Percentiles rank a stretch among this genome's conserved stretches.
Conservation (phyloP, 2,113 vertebrate species). For the Alethe castanea region DNA sequence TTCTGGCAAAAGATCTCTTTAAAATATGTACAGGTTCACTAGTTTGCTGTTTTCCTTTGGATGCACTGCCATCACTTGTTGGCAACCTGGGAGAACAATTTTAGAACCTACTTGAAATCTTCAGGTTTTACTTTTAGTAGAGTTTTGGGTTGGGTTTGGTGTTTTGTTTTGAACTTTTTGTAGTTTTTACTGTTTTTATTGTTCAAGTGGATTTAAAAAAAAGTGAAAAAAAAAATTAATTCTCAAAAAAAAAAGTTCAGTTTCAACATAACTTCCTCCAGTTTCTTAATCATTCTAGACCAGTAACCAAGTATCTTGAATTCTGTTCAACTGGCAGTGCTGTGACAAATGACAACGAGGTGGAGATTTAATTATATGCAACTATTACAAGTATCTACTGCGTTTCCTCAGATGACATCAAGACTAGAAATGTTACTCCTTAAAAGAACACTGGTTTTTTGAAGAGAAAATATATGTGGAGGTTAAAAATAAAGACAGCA, state of each 20-base stretch:
- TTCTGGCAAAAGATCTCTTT: slow-evolving; percentile 94
- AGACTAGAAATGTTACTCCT: not conserved
- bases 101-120: not conserved
- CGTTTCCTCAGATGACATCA: not conserved
- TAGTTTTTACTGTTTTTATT: not conserved
- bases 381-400: not conserved
- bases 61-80: slow-evolving; percentile 92
- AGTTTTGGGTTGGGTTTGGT: not conserved
- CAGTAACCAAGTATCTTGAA: not conserved
- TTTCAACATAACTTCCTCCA: not conserved
- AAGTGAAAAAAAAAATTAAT: not conserved
- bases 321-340: not conserved
- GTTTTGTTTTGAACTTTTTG: not conserved
- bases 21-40: slow-evolving; percentile 97
- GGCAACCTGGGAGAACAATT: slow-evolving; percentile 81
- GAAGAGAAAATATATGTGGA: not conserved
- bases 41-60: slow-evolving; percentile 96
- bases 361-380: not conserved
- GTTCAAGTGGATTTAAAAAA: not conserved
- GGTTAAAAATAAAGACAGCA: not conserved
- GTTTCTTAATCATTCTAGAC: not conserved
- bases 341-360: not conserved
- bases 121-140: not conserved
- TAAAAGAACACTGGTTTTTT: not conserved
- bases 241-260: not conserved